These are phyloP conservation scores for Cynodonichthys magdalenae DNA, from an alignment of 2,797 vertebrate species.

Conservation along the genomic window DNA sequence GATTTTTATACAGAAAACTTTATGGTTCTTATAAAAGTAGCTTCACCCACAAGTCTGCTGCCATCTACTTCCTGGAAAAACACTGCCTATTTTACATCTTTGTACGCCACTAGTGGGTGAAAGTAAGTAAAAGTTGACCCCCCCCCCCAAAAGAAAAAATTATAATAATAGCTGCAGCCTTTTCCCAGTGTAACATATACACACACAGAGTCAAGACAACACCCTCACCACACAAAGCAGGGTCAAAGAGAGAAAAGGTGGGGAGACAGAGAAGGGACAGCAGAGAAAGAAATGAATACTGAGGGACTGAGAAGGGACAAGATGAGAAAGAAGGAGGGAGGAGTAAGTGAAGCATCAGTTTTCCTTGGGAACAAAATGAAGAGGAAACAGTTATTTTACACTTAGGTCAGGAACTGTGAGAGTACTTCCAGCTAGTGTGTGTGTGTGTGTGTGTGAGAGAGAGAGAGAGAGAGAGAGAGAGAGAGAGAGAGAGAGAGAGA, in stretches of 20 bases:
- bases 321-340: slow-evolving; percentile 11
- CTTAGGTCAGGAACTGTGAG: slow-evolving; percentile 63
- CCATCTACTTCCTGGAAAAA: slow-evolving; percentile 75
- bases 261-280: slow-evolving; percentile 34
- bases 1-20: too few species aligned
- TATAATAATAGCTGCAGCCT: slow-evolving; percentile 18
- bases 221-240: slow-evolving; percentile 59
- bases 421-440: slow-evolving; percentile 19
- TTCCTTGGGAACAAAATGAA: slow-evolving; percentile 65
- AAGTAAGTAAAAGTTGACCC: slow-evolving; percentile 24
- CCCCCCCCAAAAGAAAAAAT: slow-evolving; percentile 44
- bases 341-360: slow-evolving; percentile 49
- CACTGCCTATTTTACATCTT: slow-evolving; percentile 56
- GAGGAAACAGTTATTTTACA: slow-evolving; percentile 68
- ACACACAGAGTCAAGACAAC: slow-evolving; percentile 55
- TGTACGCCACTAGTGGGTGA: slow-evolving; percentile 57
- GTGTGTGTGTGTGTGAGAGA: slow-evolving; percentile 4
- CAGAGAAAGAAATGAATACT: slow-evolving; percentile 20
- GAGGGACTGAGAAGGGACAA: slow-evolving; percentile 19
- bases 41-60: slow-evolving; percentile 52
- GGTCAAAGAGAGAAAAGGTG: slow-evolving; percentile 50
- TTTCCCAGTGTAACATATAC: slow-evolving; percentile 53
- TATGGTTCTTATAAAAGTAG: not conserved
- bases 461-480: slow-evolving; percentile 9
- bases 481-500: slow-evolving; percentile 8